Base-by-base conservation (phyloP, 2,113 vertebrate genomes). In the Albula goreensis region DNA sequence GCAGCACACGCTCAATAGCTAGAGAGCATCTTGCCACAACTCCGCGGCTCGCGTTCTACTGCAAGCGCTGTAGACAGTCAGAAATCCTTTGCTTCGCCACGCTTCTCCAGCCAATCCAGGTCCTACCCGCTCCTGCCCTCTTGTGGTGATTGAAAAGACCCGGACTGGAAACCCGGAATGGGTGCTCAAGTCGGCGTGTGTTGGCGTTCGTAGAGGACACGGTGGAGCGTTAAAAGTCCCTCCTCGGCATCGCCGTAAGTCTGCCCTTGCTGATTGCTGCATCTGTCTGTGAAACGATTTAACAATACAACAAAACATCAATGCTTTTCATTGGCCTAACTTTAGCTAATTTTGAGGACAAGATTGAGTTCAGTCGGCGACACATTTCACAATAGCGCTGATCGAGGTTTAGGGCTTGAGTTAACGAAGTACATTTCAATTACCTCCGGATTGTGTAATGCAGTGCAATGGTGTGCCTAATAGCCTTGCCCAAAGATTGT, bases 51-150 rank as follows among this genome's bases (percentile, higher is more conserved):
- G 60, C 84, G 50, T 70, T 87, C 78, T 90, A 49, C 80, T 87
- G 50, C 78, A 48, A 83, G 78, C 86, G 80, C 80, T 50, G 78
- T 85, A 86, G 83, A 77, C 81, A 50, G 77, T 85, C 83, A 82
- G 81, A 82, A 85, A 77, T 84, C 81, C 83, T 84, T 70, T 88
- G 85, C 84, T 86, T 70, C 87, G 87, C 86, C 85, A 89, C 81
- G 85, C 87, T 90, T 89, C 86, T 80, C 87, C 63, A 63, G 86
- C 84, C 90, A 88, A 88, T 86, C 80, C 66, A 86, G 82, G 82
- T 90, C 84, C 88, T 78, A 63, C 87, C 81, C 82, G 52, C 85
- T 86, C 70, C 91, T 93, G 93, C 92, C 94, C 92, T 90, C 93
- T 92, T 88, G 90, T 81, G 93, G 92, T 86, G 90, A 81, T 82